Evolutionary conservation across 1,140 invertebrate genomes (phyloP).

Genomic region (Papilio glaucus): DNA sequence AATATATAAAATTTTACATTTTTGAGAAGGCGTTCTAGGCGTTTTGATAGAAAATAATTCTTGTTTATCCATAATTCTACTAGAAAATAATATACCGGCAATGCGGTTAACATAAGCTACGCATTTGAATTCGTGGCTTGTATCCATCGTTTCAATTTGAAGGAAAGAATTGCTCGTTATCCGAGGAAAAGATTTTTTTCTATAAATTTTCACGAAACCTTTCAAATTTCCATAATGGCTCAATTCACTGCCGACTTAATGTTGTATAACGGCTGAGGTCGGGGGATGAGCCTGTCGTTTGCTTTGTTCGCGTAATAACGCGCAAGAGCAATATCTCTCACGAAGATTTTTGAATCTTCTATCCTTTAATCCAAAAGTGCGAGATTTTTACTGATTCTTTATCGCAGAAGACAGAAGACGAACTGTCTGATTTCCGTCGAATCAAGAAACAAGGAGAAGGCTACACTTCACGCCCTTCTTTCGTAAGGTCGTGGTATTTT

Average conservation of each 20-base stretch:
- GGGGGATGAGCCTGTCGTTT: slow-evolving; percentile 12
- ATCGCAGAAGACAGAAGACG: no score
- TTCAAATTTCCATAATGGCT: slow-evolving; percentile 24
- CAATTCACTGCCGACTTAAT: slow-evolving; percentile 15
- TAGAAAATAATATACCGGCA: neutral
- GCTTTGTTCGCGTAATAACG: slow-evolving; percentile 1
- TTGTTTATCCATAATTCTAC: no score
- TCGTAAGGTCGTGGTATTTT: no score
- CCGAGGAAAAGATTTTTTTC: slow-evolving; percentile 4
- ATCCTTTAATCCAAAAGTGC: neutral
- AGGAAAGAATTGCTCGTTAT: slow-evolving; percentile 19
- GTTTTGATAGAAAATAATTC: no score
- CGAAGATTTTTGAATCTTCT: neutral
- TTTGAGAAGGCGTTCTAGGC: no score
- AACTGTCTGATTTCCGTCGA: no score
- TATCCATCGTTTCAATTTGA: neutral
- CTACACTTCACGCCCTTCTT: no score
- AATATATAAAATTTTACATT: no score
- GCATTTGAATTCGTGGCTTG: neutral
- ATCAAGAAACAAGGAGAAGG: no score
- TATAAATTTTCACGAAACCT: slow-evolving; percentile 17
- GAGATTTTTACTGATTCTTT: neutral
- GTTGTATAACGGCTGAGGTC: slow-evolving; percentile 24
- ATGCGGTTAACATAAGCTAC: neutral
- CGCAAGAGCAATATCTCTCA: neutral